A percentile compares a stretch with the other conserved stretches of the same genome.
Evolutionary conservation across 2,113 vertebrate species (phyloP).

Genomic region (Anas platyrhynchos): DNA sequence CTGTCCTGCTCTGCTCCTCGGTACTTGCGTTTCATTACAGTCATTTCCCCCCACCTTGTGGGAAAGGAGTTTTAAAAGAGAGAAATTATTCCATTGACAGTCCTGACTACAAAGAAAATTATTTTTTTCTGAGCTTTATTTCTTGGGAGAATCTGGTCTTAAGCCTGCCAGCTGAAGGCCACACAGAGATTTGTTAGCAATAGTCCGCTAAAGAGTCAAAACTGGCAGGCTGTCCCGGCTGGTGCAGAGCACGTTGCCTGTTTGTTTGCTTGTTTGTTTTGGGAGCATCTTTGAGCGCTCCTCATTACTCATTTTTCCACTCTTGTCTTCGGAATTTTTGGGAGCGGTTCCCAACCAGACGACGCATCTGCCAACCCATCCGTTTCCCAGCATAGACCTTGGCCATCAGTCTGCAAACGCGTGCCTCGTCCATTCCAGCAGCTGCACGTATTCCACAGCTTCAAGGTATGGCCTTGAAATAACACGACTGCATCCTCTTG

Average conservation of each 20-base stretch:
- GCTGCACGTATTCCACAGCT: background rate
- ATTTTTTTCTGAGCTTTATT: background rate
- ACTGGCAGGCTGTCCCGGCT: accelerated
- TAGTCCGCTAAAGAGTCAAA: background rate
- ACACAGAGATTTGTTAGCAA: accelerated
- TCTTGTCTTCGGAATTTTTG: background rate
- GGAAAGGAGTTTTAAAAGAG: background rate
- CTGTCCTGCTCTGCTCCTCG: conserved; percentile 41
- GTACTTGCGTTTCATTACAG: conserved; percentile 18
- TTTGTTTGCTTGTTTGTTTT: background rate
- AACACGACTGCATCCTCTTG: background rate
- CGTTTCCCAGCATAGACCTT: background rate
- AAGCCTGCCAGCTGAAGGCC: background rate
- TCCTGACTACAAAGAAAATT: background rate
- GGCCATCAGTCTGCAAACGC: accelerated
- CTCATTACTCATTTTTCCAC: background rate
- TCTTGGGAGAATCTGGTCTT: background rate
- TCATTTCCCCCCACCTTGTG: background rate
- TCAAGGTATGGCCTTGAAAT: background rate
- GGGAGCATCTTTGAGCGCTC: accelerated
- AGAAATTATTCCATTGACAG: background rate
- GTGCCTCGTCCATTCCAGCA: accelerated
- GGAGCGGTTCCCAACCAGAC: background rate
- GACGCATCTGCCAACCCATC: background rate
- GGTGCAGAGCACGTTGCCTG: accelerated